phyloP scores from a whole-genome alignment of 1,140 invertebrate genomes.

The Drosophila ficusphila region DNA sequence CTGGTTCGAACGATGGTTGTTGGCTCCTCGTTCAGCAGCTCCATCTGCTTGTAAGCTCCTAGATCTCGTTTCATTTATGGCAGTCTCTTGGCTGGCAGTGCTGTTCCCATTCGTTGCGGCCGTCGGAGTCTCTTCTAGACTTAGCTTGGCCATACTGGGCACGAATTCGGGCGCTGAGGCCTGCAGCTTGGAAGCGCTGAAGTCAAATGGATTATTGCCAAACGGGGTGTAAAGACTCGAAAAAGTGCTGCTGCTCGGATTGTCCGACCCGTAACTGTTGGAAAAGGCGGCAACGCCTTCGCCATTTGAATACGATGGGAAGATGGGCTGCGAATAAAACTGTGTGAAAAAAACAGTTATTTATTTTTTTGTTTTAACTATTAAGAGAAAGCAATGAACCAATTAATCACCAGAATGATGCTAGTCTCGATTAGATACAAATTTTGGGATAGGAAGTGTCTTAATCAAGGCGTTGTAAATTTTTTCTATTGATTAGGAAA shows the following conservation, averaged over 20 bases:
- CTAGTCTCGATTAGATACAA: neutral
- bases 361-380: neutral
- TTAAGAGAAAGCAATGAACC: too few relatives aligned
- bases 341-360: constrained; percentile 11
- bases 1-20: neutral
- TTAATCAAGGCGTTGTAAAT: neutral
- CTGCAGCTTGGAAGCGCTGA: constrained; percentile 75
- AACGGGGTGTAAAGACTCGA: constrained; percentile 62
- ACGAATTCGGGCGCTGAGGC: constrained; percentile 80
- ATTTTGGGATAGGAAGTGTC: neutral
- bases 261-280: constrained; percentile 20
- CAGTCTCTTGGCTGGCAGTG: constrained; percentile 49
- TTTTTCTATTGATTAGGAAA: neutral
- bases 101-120: constrained; percentile 28
- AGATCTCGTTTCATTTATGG: constrained; percentile 27
- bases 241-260: constrained; percentile 25
- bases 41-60: neutral
- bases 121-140: constrained; percentile 20
- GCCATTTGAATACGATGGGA: constrained; percentile 52
- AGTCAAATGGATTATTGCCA: constrained; percentile 73
- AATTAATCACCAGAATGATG: too few relatives aligned
- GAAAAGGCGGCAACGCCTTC: constrained; percentile 25
- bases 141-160: constrained; percentile 70
- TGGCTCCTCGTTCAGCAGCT: neutral
- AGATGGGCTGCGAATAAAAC: constrained; percentile 37